Conservation (phyloP, 2,797 vertebrate species). For the Danio albolineatus region DNA sequence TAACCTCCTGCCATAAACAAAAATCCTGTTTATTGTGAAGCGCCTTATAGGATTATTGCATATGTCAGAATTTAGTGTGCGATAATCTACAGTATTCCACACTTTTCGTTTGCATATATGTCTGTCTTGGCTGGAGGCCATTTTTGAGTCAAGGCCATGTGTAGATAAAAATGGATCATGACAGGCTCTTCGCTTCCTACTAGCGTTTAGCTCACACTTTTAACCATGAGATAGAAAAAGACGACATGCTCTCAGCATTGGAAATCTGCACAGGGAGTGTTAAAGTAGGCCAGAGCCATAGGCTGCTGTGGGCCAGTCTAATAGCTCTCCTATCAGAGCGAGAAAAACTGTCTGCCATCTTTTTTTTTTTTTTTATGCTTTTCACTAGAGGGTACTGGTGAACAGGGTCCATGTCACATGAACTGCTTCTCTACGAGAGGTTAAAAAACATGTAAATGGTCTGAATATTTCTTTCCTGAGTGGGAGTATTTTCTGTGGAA, state of each 20-base stretch:
- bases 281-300: conserved; percentile 64
- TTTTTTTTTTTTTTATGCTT: conserved; percentile 55
- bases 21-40: not conserved
- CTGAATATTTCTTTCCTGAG: not conserved
- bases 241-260: conserved; percentile 62
- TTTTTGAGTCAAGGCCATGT: conserved; percentile 38
- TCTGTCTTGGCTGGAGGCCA: conserved; percentile 1
- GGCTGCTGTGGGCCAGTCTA: conserved; percentile 60
- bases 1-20: conserved; percentile 20
- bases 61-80: not conserved
- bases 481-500: not conserved
- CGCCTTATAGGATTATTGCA: not conserved
- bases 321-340: conserved; percentile 56
- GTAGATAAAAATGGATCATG: conserved; percentile 56
- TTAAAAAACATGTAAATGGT: conserved; percentile 32
- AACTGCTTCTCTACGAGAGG: conserved; percentile 54
- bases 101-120: conserved; percentile 6
- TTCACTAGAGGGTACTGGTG: conserved; percentile 41
- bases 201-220: conserved; percentile 48
- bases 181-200: conserved; percentile 46
- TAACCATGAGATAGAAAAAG: conserved; percentile 42
- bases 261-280: conserved; percentile 52
- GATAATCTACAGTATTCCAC: conserved; percentile 22
- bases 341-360: conserved; percentile 54
- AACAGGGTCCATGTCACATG: conserved; percentile 43